A percentile compares a stretch with the other conserved stretches of the same genome.
phyloP scores from a whole-genome alignment of 2,888 invertebrate genomes.

The Philopedon plagiatum region DNA sequence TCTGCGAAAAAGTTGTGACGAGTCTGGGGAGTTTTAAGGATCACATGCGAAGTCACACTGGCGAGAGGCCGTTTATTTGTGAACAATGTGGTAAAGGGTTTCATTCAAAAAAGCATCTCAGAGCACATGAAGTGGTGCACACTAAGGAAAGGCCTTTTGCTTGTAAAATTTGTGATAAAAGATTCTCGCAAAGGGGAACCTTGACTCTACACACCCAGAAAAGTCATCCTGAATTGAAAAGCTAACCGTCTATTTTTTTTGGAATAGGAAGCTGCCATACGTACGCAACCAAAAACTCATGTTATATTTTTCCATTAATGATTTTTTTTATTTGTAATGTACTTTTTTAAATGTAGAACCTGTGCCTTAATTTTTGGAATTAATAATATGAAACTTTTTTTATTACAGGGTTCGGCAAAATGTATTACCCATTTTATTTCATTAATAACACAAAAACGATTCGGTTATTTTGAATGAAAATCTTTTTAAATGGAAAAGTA shows the following conservation, averaged over 20 bases:
- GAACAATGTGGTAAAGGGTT: slow-evolving; percentile 49
- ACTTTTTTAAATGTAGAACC: too few relatives aligned
- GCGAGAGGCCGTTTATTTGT: slow-evolving; percentile 51
- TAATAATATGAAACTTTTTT: too few relatives aligned
- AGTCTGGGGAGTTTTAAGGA: slow-evolving; percentile 26
- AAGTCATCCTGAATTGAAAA: slow-evolving; percentile 7
- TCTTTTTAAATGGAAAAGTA: too few relatives aligned
- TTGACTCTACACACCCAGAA: slow-evolving; percentile 57
- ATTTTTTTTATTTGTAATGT: too few relatives aligned
- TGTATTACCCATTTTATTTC: too few relatives aligned
- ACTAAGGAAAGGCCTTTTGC: slow-evolving; percentile 66
- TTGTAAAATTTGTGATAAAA: slow-evolving; percentile 66
- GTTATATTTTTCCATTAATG: too few relatives aligned
- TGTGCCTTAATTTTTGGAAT: too few relatives aligned
- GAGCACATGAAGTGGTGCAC: slow-evolving; percentile 60
- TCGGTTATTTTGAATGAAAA: too few relatives aligned
- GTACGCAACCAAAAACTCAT: too few relatives aligned
- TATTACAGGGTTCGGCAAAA: too few relatives aligned
- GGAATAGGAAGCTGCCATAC: too few relatives aligned
- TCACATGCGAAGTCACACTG: slow-evolving; percentile 50
- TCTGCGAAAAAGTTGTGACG: slow-evolving; percentile 64
- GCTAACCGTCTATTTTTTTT: background rate
- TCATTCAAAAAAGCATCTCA: slow-evolving; percentile 36
- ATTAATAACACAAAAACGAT: too few relatives aligned
- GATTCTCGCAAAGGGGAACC: slow-evolving; percentile 17